Percentiles rank a stretch among this genome's conserved stretches.
These are phyloP conservation scores for Mungos mungo DNA, from an alignment of 2,113 vertebrate species.

Conservation along the genomic window DNA sequence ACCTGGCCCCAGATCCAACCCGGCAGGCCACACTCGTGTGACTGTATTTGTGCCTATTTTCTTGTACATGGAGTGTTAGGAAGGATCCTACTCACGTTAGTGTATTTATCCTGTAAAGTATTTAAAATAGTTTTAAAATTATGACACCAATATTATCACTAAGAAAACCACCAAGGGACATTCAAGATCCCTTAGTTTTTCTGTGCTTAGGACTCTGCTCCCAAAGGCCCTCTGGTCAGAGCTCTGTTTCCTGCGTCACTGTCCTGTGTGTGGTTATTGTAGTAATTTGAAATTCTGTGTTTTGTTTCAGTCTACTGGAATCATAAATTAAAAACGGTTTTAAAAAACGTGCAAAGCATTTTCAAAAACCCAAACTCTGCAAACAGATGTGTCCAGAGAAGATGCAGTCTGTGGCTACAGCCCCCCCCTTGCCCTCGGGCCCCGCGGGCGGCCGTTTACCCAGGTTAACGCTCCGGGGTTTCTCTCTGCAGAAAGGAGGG, in stretches of 20 bases:
- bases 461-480: not conserved
- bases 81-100: not conserved
- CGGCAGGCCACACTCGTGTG: not conserved
- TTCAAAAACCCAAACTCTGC: not conserved
- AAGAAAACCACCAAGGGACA: not conserved
- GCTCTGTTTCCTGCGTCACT: not conserved
- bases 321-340: not conserved
- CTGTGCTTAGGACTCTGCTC: not conserved
- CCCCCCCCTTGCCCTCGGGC: not conserved
- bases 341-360: not conserved
- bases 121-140: not conserved
- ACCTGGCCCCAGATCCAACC: not conserved
- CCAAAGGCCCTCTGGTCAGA: not conserved
- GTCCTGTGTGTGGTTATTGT: not conserved
- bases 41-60: not conserved
- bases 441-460: not conserved
- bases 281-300: not conserved
- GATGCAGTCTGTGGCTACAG: not conserved
- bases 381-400: not conserved
- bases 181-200: not conserved
- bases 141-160: not conserved
- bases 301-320: not conserved
- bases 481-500: not conserved
- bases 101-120: not conserved
- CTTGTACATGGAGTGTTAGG: not conserved